Conservation (phyloP, 1,140 invertebrate genomes). For the Tetramorium simillimum region DNA sequence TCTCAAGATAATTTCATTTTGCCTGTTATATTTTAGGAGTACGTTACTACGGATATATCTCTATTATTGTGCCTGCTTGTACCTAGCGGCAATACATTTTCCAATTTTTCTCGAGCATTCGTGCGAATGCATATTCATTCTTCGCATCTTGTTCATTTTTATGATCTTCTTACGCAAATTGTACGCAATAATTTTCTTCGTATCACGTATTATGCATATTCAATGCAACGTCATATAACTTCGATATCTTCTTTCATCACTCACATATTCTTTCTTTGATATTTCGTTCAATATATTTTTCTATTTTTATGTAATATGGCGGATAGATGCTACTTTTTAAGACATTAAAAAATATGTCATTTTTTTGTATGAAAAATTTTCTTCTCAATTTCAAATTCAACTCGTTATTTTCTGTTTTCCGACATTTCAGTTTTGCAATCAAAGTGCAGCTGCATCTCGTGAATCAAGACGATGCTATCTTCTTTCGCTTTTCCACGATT, state of each 20-base stretch:
- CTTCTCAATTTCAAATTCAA: background rate
- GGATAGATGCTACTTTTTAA: background rate
- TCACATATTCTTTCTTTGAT: background rate
- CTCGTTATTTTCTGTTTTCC: background rate
- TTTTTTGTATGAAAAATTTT: background rate
- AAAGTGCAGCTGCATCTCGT: background rate
- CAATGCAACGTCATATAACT: background rate
- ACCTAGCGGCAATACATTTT: background rate
- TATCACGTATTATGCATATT: background rate
- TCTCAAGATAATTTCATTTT: background rate
- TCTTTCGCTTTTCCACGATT: background rate
- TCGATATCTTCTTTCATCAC: background rate
- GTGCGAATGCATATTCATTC: background rate
- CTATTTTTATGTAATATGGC: background rate
- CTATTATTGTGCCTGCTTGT: background rate
- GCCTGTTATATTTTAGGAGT: background rate
- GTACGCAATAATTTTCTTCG: constrained; percentile 28
- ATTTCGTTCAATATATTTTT: constrained; percentile 14
- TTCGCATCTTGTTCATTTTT: constrained; percentile 26
- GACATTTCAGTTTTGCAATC: background rate
- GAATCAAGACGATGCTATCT: background rate
- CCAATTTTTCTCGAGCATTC: constrained; percentile 33
- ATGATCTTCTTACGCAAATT: background rate
- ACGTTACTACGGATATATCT: background rate
- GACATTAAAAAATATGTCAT: constrained; percentile 32